A percentile compares a stretch with the other conserved stretches of the same genome.
phyloP scores from a whole-genome alignment of 2,797 vertebrate genomes.

The Sebastes matsubarae region DNA sequence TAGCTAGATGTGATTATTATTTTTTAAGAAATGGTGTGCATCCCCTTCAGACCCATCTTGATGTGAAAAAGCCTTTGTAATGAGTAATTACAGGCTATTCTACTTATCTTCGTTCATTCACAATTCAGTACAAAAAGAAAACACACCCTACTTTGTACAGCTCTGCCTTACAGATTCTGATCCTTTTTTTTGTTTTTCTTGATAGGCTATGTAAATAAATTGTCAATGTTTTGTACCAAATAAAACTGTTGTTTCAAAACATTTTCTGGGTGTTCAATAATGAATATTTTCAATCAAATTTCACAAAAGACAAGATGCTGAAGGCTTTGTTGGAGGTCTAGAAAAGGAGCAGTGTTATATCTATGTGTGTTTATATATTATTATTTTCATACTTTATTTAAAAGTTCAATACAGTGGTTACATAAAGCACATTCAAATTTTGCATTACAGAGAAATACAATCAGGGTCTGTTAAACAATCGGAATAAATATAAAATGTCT shows the following conservation, averaged over 20 bases:
- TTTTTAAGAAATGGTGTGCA: not conserved
- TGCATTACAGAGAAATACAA: too few relatives aligned
- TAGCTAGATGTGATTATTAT: not conserved
- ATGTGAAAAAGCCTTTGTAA: not conserved
- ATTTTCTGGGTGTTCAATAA: not conserved
- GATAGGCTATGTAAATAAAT: not conserved
- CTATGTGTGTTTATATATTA: too few relatives aligned
- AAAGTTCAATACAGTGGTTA: too few relatives aligned
- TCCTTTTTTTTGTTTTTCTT: not conserved
- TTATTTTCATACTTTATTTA: too few relatives aligned
- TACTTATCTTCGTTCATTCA: not conserved
- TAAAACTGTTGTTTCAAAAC: conserved; percentile 12
- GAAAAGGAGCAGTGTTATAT: too few relatives aligned
- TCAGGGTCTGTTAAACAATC: too few relatives aligned
- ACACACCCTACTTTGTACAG: not conserved
- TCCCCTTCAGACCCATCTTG: not conserved
- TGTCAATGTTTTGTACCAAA: conserved; percentile 41
- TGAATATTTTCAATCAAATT: not conserved
- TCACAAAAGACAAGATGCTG: not conserved
- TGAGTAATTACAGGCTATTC: rapidly evolving
- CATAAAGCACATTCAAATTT: too few relatives aligned
- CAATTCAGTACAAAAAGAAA: not conserved
- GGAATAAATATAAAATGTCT: too few relatives aligned
- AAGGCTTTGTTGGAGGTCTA: not conserved
- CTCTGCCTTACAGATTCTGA: not conserved